phyloP scores from a whole-genome alignment of 2,888 invertebrate species.

The Caenorhabditis sulstoni region DNA sequence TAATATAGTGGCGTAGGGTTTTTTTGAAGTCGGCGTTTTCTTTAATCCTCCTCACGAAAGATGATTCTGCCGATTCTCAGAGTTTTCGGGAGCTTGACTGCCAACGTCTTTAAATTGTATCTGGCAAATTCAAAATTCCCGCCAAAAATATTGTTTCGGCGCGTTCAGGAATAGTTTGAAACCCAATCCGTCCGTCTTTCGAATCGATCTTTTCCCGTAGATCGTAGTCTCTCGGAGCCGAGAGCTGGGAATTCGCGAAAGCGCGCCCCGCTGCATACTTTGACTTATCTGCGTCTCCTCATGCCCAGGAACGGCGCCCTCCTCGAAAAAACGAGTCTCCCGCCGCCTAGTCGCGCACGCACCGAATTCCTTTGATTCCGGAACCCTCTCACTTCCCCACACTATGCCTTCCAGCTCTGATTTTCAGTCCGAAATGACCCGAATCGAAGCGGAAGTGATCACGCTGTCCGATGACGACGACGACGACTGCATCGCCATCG shows the following conservation, averaged over 20 bases:
- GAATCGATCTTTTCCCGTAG: background rate
- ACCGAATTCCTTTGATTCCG: background rate
- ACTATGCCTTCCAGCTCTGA: background rate
- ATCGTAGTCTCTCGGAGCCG: background rate
- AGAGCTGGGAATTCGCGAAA: background rate
- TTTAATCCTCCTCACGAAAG: too few relatives aligned
- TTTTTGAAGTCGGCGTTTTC: too few relatives aligned
- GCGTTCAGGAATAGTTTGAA: too few relatives aligned
- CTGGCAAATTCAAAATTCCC: too few relatives aligned
- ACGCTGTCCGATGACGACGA: slow-evolving; percentile 35
- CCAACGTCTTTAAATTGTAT: too few relatives aligned
- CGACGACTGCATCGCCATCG: slow-evolving; percentile 11
- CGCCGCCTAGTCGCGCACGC: background rate
- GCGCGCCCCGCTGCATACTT: background rate
- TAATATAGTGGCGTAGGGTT: too few relatives aligned
- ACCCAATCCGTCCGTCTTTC: background rate
- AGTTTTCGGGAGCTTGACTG: too few relatives aligned
- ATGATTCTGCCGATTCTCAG: too few relatives aligned
- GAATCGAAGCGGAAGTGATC: slow-evolving; percentile 30
- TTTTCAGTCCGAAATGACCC: background rate
- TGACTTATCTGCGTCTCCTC: slow-evolving; percentile 12
- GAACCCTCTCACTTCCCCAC: background rate
- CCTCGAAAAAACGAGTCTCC: background rate
- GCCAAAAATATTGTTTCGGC: too few relatives aligned
- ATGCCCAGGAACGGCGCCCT: background rate